Percentiles rank a stretch among this genome's conserved stretches.
phyloP scores from a whole-genome alignment of 2,113 vertebrate species.

The Limanda limanda region DNA sequence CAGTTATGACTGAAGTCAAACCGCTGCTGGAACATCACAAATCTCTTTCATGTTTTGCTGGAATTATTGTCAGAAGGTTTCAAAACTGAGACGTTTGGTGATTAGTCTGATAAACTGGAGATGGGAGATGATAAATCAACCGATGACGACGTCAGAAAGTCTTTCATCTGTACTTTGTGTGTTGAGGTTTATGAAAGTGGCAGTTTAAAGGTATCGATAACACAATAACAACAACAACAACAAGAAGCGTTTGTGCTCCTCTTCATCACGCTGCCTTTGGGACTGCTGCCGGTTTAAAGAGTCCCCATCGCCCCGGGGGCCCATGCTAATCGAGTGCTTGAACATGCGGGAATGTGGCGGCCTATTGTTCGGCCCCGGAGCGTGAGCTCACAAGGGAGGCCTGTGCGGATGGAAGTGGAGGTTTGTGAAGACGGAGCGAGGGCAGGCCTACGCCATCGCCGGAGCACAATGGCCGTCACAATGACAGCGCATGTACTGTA shows the following conservation, averaged over 20 bases:
- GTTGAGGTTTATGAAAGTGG: neutral
- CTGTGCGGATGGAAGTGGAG: slow-evolving; percentile 79
- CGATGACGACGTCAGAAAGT: slow-evolving; percentile 12
- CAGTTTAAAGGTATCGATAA: slow-evolving; percentile 16
- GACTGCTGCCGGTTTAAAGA: slow-evolving; percentile 76
- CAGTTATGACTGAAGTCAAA: slow-evolving; percentile 7
- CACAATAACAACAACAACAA: slow-evolving; percentile 36
- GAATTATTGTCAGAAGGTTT: neutral
- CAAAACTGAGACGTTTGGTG: neutral
- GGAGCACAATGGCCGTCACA: slow-evolving; percentile 81
- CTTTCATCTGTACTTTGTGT: slow-evolving; percentile 11
- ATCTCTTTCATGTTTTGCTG: accelerated
- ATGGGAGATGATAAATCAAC: neutral
- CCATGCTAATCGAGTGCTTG: slow-evolving; percentile 79
- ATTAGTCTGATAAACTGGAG: neutral
- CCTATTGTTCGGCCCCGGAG: slow-evolving; percentile 80
- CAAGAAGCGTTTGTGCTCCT: slow-evolving; percentile 71
- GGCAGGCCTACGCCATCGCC: slow-evolving; percentile 85
- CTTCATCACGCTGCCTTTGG: slow-evolving; percentile 70
- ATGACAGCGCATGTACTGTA: slow-evolving; percentile 78
- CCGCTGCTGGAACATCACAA: neutral
- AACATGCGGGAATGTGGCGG: slow-evolving; percentile 82
- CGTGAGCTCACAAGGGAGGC: slow-evolving; percentile 83
- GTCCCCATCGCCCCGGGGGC: slow-evolving; percentile 69
- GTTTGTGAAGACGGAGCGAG: slow-evolving; percentile 81